Conservation (phyloP, 2,888 invertebrate genomes). For the Drosophila parthenogenetica region DNA sequence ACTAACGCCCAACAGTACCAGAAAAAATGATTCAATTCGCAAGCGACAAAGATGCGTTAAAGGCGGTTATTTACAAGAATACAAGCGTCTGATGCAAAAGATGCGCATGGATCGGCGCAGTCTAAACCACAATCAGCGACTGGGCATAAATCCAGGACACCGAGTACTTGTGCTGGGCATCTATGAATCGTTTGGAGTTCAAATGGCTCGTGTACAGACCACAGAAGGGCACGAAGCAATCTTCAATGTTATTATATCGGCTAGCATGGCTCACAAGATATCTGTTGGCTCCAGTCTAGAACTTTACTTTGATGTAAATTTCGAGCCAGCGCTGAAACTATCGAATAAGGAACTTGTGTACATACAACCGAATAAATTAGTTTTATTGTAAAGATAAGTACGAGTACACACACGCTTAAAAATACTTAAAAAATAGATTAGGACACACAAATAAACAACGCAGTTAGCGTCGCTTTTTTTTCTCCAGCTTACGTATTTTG, state of each 20-base stretch:
- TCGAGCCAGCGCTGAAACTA: conserved; percentile 22
- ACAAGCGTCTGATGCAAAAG: conserved; percentile 27
- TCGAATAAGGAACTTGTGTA: conserved; percentile 39
- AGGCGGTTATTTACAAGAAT: conserved; percentile 45
- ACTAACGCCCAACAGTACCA: not conserved
- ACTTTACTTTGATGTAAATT: conserved; percentile 35
- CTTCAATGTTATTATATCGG: conserved; percentile 38
- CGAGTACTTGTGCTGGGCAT: conserved; percentile 31
- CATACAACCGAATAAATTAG: conserved; percentile 51
- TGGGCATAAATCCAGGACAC: conserved; percentile 34
- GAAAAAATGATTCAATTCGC: not conserved
- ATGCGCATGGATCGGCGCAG: conserved; percentile 48
- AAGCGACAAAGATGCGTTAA: conserved; percentile 32
- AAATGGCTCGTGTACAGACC: conserved; percentile 38
- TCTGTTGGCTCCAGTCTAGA: conserved; percentile 18
- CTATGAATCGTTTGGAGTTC: conserved; percentile 37
- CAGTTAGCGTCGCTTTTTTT: conserved; percentile 82
- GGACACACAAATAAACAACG: not conserved
- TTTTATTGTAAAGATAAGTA: conserved; percentile 47
- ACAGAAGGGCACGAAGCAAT: not conserved
- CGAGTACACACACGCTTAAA: conserved; percentile 16
- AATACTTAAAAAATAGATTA: conserved; percentile 28
- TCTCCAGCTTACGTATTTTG: conserved; percentile 82
- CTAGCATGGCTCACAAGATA: conserved; percentile 10
- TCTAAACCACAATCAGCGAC: conserved; percentile 40